Evolutionary conservation across 1,140 invertebrate genomes (phyloP).

Genomic region (Eciton burchellii): DNA sequence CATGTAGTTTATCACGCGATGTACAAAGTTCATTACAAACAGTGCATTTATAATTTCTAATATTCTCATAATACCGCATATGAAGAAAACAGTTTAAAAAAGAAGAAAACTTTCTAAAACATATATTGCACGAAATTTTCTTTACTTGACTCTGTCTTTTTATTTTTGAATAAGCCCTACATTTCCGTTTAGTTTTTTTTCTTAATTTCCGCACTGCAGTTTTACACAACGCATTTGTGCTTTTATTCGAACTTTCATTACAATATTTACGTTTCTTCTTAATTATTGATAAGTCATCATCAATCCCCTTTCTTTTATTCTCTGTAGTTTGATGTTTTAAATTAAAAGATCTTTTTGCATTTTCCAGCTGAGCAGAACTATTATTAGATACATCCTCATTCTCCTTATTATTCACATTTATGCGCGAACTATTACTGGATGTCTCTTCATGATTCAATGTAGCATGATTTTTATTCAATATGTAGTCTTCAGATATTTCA

Average conservation of each 20-base stretch:
- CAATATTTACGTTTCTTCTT: constrained; percentile 9
- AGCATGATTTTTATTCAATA: background rate
- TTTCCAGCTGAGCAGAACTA: background rate
- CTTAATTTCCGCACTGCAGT: background rate
- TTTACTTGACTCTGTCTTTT: background rate
- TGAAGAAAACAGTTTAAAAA: background rate
- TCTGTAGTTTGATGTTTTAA: background rate
- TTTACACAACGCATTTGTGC: background rate
- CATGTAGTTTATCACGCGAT: background rate
- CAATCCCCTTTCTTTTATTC: background rate
- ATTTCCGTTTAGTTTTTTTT: background rate
- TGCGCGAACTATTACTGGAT: background rate
- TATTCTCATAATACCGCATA: background rate
- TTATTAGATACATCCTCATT: background rate
- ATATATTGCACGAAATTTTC: background rate
- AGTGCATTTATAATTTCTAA: background rate
- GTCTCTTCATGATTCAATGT: background rate
- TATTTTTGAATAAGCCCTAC: background rate
- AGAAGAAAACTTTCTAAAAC: constrained; percentile 12
- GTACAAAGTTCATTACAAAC: background rate
- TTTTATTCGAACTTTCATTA: constrained; percentile 1
- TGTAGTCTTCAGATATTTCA: background rate
- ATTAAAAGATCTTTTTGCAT: background rate
- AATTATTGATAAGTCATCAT: background rate
- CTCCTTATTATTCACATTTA: background rate